Conservation (phyloP, 2,797 vertebrate species). For the Trematomus bernacchii region DNA sequence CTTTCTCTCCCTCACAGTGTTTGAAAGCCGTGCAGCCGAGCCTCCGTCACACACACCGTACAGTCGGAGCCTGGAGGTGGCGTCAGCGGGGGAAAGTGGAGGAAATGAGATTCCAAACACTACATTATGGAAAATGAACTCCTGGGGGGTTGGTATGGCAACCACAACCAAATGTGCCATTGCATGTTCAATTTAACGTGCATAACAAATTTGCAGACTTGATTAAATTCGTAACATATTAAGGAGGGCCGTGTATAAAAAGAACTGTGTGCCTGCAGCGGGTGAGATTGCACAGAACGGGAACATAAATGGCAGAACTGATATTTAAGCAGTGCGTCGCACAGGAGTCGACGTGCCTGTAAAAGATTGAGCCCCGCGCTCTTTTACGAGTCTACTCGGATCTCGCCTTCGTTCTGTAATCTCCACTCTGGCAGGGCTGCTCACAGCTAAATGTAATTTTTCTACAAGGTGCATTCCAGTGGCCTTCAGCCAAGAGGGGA, state of each 20-base stretch:
- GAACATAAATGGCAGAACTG: slow-evolving; percentile 51
- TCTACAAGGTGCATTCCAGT: slow-evolving; percentile 53
- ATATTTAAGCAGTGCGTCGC: slow-evolving; percentile 54
- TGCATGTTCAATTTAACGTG: slow-evolving; percentile 84
- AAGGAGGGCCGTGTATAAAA: slow-evolving; percentile 60
- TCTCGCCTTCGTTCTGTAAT: slow-evolving; percentile 56
- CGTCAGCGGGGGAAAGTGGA: slow-evolving; percentile 90
- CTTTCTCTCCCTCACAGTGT: slow-evolving; percentile 59
- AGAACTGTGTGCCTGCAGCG: slow-evolving; percentile 59
- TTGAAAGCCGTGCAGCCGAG: slow-evolving; percentile 84
- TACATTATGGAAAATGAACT: slow-evolving; percentile 98
- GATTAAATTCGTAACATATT: slow-evolving; percentile 84
- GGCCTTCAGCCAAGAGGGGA: slow-evolving; percentile 36
- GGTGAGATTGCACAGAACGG: slow-evolving; percentile 44
- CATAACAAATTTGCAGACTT: slow-evolving; percentile 84
- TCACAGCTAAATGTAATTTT: slow-evolving; percentile 56
- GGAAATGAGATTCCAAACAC: slow-evolving; percentile 93
- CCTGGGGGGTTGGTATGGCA: slow-evolving; percentile 98
- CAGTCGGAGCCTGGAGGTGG: slow-evolving; percentile 79
- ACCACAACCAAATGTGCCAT: slow-evolving; percentile 91
- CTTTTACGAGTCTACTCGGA: slow-evolving; percentile 58
- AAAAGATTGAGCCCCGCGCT: slow-evolving; percentile 52
- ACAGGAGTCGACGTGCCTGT: slow-evolving; percentile 48
- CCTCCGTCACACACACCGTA: slow-evolving; percentile 72
- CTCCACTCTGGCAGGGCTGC: slow-evolving; percentile 52